Percentiles rank a stretch among this genome's conserved stretches.
phyloP scores from a whole-genome alignment of 92 coral and sea anemone species.

The Actinostola sp. region DNA sequence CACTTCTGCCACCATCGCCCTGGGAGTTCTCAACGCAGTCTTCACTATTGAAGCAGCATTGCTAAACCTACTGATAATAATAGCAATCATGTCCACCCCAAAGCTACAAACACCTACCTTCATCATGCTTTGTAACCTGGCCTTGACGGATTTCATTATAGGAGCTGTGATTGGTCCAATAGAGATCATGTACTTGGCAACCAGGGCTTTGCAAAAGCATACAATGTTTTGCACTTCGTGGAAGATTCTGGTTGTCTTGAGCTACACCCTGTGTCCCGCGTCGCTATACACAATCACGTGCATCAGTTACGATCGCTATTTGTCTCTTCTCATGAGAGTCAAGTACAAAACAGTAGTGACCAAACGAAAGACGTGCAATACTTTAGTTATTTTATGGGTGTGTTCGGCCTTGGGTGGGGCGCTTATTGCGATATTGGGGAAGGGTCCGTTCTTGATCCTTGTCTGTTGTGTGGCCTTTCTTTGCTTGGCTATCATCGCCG shows the following conservation, averaged over 20 bases:
- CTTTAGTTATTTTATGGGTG: constrained; percentile 9
- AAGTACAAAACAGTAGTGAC: constrained; percentile 32
- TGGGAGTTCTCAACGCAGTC: not conserved
- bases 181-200: constrained; percentile 11
- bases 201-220: constrained; percentile 16
- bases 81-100: constrained; percentile 16
- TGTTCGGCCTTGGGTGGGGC: constrained; percentile 4
- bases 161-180: constrained; percentile 8
- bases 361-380: not conserved
- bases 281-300: constrained; percentile 23
- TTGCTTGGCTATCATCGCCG: constrained; percentile 18
- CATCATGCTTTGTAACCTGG: constrained; percentile 25
- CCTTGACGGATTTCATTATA: constrained; percentile 17
- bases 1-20: not conserved
- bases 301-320: constrained; percentile 27
- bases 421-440: constrained; percentile 2
- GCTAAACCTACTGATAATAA: constrained; percentile 10
- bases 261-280: constrained; percentile 18
- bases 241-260: constrained; percentile 18
- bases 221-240: constrained; percentile 3
- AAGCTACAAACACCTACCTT: constrained; percentile 32
- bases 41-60: not conserved
- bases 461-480: constrained; percentile 21
- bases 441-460: constrained; percentile 20
- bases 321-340: constrained; percentile 20